Percentiles rank a stretch among this genome's conserved stretches.
These are phyloP conservation scores for Buphagus erythrorhynchus DNA, from an alignment of 2,797 vertebrate species.

Conservation along the genomic window DNA sequence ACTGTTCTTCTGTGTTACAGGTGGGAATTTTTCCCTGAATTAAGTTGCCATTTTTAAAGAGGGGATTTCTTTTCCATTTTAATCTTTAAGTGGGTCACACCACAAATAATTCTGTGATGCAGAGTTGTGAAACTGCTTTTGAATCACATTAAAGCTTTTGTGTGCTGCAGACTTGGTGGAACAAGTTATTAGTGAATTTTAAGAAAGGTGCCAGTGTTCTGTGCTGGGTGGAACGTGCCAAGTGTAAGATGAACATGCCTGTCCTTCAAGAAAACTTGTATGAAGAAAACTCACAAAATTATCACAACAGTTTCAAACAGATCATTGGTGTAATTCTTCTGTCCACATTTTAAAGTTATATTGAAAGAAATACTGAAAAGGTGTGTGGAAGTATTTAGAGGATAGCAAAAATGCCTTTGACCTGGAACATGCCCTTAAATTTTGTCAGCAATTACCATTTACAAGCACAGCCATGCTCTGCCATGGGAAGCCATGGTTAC, in stretches of 20 bases:
- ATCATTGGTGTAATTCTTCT: background rate
- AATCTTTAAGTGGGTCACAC: background rate
- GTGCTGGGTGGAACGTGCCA: background rate
- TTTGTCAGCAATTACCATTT: background rate
- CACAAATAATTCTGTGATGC: background rate
- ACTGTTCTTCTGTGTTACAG: background rate
- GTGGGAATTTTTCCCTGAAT: background rate
- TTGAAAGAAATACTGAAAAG: background rate
- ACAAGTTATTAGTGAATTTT: background rate
- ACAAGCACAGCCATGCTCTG: background rate
- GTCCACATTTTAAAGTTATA: background rate
- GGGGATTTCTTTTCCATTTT: background rate
- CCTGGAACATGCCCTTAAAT: background rate
- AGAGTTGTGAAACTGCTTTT: background rate
- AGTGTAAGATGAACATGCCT: background rate
- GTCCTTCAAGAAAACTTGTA: background rate
- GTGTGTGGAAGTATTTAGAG: background rate
- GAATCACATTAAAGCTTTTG: background rate
- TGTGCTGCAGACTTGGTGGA: background rate
- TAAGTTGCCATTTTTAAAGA: background rate
- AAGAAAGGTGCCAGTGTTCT: background rate
- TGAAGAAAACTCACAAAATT: background rate
- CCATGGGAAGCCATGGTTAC: background rate
- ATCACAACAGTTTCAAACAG: background rate
- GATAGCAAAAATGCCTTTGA: background rate